Conservation (phyloP, 2,888 invertebrate genomes). For the Tachina grossa region DNA sequence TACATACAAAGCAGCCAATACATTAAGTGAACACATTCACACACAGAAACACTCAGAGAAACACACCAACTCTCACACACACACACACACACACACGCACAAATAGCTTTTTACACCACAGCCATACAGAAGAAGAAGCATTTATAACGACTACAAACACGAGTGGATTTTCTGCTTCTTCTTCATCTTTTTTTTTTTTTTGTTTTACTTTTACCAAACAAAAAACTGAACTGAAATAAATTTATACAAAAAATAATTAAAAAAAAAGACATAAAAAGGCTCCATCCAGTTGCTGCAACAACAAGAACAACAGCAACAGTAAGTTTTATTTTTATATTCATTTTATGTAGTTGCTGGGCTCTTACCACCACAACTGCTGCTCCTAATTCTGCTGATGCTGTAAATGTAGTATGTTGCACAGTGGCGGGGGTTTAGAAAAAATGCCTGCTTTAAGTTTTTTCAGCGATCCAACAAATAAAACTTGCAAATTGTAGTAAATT, state of each 20-base stretch:
- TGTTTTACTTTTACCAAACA: conserved; percentile 37
- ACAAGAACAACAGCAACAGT: conserved; percentile 42
- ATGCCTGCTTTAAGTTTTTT: background rate
- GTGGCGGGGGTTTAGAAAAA: background rate
- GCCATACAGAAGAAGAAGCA: background rate
- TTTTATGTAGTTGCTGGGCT: conserved; percentile 18
- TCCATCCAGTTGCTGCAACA: conserved; percentile 29
- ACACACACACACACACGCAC: background rate
- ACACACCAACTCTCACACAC: too few species aligned
- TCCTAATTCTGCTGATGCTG: background rate
- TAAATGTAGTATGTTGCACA: conserved; percentile 2
- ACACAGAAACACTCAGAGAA: background rate
- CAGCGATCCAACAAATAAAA: background rate
- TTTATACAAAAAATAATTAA: conserved; percentile 33
- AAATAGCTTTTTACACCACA: conserved; percentile 6
- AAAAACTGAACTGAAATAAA: conserved; percentile 39
- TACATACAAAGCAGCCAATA: conserved; percentile 20
- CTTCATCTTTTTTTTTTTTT: background rate
- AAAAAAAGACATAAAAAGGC: conserved; percentile 20
- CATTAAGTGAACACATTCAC: background rate
- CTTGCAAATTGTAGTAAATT: background rate
- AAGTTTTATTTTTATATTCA: conserved; percentile 25
- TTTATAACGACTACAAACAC: conserved; percentile 31
- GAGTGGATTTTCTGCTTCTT: background rate
- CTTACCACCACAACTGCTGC: conserved; percentile 27